phyloP scores from a whole-genome alignment of 2,888 invertebrate species.

The Tenthredo scrophulariae region DNA sequence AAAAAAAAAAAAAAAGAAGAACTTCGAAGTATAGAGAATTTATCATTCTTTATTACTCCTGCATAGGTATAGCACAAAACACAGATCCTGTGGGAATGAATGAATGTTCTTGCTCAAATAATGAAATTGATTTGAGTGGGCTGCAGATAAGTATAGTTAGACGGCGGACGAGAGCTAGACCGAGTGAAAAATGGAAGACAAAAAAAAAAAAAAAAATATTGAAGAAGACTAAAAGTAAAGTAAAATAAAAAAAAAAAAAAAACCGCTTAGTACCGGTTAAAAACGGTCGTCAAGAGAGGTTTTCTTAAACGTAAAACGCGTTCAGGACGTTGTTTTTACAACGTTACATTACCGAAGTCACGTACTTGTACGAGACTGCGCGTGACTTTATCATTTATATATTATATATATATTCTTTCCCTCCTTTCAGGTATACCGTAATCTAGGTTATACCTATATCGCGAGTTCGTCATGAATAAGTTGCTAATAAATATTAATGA shows the following conservation, averaged over 20 bases:
- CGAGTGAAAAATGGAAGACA: neutral
- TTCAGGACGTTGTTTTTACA: neutral
- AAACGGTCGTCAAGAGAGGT: constrained; percentile 22
- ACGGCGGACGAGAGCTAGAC: neutral
- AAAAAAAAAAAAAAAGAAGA: neutral
- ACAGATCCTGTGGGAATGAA: neutral
- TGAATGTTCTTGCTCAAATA: neutral
- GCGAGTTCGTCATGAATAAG: too few species aligned
- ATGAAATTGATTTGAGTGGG: neutral
- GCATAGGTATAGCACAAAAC: too few species aligned
- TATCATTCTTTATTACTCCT: too few species aligned
- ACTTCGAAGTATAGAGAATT: neutral
- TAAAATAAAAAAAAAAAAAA: neutral
- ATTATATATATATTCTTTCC: too few species aligned
- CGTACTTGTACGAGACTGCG: constrained; percentile 10
- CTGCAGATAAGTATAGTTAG: neutral
- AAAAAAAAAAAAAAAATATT: neutral
- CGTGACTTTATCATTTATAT: constrained; percentile 22
- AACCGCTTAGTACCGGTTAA: neutral
- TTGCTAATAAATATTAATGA: too few species aligned
- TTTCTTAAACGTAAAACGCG: neutral
- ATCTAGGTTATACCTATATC: too few species aligned
- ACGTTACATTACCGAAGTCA: constrained; percentile 16
- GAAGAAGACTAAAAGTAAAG: neutral
- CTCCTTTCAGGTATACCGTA: too few species aligned